Evolutionary conservation across 1,140 invertebrate genomes (phyloP).

Genomic region (Eufriesea mexicana): DNA sequence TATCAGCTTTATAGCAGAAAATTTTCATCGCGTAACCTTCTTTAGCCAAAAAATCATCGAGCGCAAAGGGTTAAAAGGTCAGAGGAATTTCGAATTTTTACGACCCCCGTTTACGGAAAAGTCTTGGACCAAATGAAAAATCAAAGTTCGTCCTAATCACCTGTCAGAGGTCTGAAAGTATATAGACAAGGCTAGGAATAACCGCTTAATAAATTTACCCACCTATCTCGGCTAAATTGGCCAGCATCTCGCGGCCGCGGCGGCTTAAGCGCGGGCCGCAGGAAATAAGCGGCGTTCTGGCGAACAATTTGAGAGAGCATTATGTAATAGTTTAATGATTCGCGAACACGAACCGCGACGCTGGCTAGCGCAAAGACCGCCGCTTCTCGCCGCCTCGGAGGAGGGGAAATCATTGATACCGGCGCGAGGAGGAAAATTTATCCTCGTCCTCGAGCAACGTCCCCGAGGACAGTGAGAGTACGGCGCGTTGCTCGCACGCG

Average conservation of each 20-base stretch:
- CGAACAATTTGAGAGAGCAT: constrained; percentile 16
- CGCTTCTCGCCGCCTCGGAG: not conserved
- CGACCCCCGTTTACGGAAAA: too few relatives aligned
- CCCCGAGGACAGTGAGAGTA: constrained; percentile 53
- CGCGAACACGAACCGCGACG: constrained; percentile 22
- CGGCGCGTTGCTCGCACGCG: constrained; percentile 8
- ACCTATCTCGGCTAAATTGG: not conserved
- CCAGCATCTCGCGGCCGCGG: not conserved
- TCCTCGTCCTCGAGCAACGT: constrained; percentile 55
- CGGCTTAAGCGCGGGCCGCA: not conserved
- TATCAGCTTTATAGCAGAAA: too few relatives aligned
- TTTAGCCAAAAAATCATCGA: too few relatives aligned
- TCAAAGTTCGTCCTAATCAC: too few relatives aligned
- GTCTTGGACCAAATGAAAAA: too few relatives aligned
- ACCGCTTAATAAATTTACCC: not conserved
- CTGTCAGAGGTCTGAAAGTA: too few relatives aligned
- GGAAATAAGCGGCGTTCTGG: constrained; percentile 1
- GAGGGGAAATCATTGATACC: constrained; percentile 48
- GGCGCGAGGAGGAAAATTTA: constrained; percentile 49
- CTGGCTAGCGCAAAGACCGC: constrained; percentile 34
- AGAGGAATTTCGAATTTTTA: too few relatives aligned
- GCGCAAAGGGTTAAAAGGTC: too few relatives aligned
- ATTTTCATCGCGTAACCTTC: too few relatives aligned
- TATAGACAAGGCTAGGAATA: too few relatives aligned
- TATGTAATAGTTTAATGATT: constrained; percentile 48